These are phyloP conservation scores for Myotis daubentonii DNA, from an alignment of 2,797 vertebrate genomes.

Conservation along the genomic window DNA sequence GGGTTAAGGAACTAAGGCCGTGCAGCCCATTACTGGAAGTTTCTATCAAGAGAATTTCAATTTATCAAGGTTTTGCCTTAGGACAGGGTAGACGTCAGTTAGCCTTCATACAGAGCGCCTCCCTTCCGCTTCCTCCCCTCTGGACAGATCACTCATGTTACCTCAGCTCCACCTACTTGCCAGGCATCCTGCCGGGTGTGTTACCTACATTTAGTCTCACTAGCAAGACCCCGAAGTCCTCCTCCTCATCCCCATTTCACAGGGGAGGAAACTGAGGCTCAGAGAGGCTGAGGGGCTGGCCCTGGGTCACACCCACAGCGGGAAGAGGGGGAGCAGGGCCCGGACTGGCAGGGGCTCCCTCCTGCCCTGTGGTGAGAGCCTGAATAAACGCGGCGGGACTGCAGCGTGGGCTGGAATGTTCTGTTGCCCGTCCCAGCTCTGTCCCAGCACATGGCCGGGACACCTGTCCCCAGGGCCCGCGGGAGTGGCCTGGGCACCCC, in stretches of 20 bases:
- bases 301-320: not conserved
- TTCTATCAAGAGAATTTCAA: not conserved
- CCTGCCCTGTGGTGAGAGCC: not conserved
- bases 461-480: not conserved
- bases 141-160: not conserved
- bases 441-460: not conserved
- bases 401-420: conserved; percentile 28
- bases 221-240: not conserved
- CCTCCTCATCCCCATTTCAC: not conserved
- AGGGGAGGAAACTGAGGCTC: conserved; percentile 43
- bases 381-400: conserved; percentile 19
- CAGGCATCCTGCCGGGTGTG: not conserved
- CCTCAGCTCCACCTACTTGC: not conserved
- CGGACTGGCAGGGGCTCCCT: not conserved
- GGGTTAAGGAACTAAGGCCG: not conserved
- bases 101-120: not conserved
- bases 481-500: not conserved
- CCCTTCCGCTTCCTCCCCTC: not conserved
- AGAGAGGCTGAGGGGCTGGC: not conserved
- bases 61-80: not conserved
- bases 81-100: not conserved
- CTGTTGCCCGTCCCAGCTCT: not conserved
- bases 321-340: not conserved
- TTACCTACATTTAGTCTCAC: not conserved
- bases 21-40: not conserved